These are phyloP conservation scores for Saxidomus purpurata DNA, from an alignment of 1,140 invertebrate genomes.

Conservation along the genomic window DNA sequence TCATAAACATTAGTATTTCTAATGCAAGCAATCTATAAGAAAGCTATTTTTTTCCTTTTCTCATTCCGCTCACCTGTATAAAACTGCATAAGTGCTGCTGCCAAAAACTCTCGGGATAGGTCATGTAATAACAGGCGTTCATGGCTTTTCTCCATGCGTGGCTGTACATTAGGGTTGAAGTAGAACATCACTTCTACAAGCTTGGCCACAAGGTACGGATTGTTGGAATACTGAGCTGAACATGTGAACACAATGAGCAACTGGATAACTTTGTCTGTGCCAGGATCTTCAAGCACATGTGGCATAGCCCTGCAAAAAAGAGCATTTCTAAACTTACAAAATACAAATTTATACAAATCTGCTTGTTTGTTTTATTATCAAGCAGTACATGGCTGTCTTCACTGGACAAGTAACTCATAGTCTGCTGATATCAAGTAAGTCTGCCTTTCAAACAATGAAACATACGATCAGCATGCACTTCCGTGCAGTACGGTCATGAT, in stretches of 20 bases:
- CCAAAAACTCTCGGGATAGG: slow-evolving; percentile 93
- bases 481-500: no score
- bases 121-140: slow-evolving; percentile 93
- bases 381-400: no score
- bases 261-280: slow-evolving; percentile 92
- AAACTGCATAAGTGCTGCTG: slow-evolving; percentile 98
- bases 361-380: no score
- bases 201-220: slow-evolving; percentile 98
- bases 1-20: no score
- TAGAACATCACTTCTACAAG: slow-evolving; percentile 96
- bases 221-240: slow-evolving; percentile 95
- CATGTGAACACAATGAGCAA: slow-evolving; percentile 96
- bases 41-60: no score
- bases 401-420: no score
- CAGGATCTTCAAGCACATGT: slow-evolving; percentile 91
- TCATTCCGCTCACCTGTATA: no score
- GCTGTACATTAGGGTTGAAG: slow-evolving; percentile 94
- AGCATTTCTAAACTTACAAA: background rate
- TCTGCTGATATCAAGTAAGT: no score
- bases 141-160: slow-evolving; percentile 89
- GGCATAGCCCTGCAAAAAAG: slow-evolving; percentile 90
- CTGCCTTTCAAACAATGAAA: no score
- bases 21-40: no score
- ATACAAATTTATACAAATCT: no score
- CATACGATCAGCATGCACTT: no score